Percentiles rank a stretch among this genome's conserved stretches.
Evolutionary conservation across 1,140 invertebrate species (phyloP).

Genomic region (Heliothis subflexa): DNA sequence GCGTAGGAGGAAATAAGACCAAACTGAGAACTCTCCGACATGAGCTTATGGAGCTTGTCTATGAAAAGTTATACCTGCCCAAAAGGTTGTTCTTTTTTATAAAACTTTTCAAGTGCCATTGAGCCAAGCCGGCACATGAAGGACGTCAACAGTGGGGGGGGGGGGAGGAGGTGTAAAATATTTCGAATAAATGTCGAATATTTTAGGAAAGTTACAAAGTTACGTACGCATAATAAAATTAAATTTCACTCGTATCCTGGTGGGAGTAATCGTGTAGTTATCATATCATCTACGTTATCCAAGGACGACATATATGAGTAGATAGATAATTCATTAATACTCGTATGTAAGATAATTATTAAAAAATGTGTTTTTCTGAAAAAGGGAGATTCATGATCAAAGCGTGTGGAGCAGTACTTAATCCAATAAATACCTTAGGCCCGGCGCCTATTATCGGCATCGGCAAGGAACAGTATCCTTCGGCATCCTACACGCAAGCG

Average conservation of each 20-base stretch:
- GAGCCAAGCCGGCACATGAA: constrained; percentile 58
- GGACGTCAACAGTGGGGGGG: constrained; percentile 48
- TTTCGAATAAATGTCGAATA: constrained; percentile 51
- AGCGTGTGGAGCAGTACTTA: no score
- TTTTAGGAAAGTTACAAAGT: constrained; percentile 40
- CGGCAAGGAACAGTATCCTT: no score
- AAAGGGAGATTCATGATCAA: no score
- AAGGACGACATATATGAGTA: no score
- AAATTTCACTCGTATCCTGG: constrained; percentile 27
- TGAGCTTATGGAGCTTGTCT: constrained; percentile 42
- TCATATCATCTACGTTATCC: no score
- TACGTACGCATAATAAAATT: constrained; percentile 41
- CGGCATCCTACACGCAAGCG: no score
- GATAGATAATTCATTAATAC: no score
- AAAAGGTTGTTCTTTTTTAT: constrained; percentile 54
- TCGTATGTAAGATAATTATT: no score
- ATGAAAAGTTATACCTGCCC: constrained; percentile 42
- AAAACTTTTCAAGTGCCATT: constrained; percentile 62
- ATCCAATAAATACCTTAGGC: no score
- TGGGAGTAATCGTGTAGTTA: neutral
- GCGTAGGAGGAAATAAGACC: constrained; percentile 13
- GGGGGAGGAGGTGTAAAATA: constrained; percentile 51
- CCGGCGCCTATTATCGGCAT: no score
- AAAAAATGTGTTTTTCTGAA: no score
- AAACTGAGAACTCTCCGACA: constrained; percentile 20